Evolutionary conservation across 1,140 invertebrate species (phyloP).

Genomic region (Pygmarrhopalites habei): DNA sequence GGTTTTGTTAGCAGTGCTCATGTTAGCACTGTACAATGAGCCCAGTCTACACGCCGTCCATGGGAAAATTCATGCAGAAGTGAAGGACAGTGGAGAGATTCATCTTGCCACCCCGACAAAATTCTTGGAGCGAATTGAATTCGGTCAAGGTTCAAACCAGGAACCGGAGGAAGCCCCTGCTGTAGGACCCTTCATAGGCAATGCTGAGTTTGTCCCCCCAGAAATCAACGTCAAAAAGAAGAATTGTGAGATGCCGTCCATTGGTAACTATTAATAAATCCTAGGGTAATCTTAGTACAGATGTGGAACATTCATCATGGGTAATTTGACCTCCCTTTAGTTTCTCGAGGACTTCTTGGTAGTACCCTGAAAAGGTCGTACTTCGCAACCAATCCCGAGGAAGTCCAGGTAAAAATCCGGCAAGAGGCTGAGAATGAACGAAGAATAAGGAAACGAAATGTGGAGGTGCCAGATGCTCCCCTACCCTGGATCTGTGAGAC

Average conservation of each 20-base stretch:
- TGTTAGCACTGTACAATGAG: background rate
- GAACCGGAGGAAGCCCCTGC: constrained; percentile 9
- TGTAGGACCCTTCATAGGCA: constrained; percentile 28
- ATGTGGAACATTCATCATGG: too few species aligned
- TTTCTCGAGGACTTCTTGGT: constrained; percentile 25
- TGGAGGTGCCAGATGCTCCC: constrained; percentile 9
- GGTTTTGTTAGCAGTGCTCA: background rate
- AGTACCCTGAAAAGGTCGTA: constrained; percentile 29
- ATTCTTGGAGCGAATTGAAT: background rate
- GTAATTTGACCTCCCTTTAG: too few species aligned
- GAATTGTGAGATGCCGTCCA: constrained; percentile 25
- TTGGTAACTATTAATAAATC: constrained; percentile 12
- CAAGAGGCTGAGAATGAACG: constrained; percentile 16
- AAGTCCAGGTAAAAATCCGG: constrained; percentile 27
- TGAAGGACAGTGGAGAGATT: background rate
- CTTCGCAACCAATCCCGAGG: constrained; percentile 33
- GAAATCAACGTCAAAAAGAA: constrained; percentile 16
- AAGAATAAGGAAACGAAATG: constrained; percentile 22
- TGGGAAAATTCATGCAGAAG: background rate
- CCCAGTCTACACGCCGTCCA: too few species aligned
- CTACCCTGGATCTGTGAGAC: constrained; percentile 36
- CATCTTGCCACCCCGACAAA: background rate
- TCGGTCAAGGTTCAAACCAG: background rate
- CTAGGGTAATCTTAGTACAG: too few species aligned
- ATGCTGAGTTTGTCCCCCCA: constrained; percentile 7